Percentiles rank a stretch among this genome's conserved stretches.
These are phyloP conservation scores for Chrysodeixis includens DNA, from an alignment of 2,888 invertebrate species.

Conservation along the genomic window DNA sequence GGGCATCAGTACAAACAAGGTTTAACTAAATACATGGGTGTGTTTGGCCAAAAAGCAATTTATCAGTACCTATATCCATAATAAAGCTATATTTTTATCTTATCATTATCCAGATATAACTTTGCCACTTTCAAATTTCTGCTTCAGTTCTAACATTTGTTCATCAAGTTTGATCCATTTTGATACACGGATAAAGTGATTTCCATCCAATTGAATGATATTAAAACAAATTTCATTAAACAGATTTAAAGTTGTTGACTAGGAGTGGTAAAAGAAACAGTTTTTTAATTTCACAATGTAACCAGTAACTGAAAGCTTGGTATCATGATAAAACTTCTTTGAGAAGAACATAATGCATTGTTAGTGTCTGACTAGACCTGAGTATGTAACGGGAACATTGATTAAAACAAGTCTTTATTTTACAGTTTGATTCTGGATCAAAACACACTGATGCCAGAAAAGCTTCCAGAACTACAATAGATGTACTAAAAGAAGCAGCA, in stretches of 20 bases:
- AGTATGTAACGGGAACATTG: neutral
- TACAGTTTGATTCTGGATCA: constrained; percentile 78
- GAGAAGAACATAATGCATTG: neutral
- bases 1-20: constrained; percentile 2
- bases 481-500: constrained; percentile 85
- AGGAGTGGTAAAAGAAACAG: neutral
- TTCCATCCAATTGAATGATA: constrained; percentile 11
- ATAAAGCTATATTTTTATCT: constrained; percentile 13
- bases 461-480: constrained; percentile 69
- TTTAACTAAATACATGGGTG: constrained; percentile 11
- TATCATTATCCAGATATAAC: too few species aligned
- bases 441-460: constrained; percentile 78
- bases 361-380: neutral
- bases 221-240: neutral
- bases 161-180: constrained; percentile 78
- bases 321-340: neutral
- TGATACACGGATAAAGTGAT: constrained; percentile 27
- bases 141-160: constrained; percentile 24
- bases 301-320: neutral
- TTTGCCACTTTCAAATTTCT: too few species aligned
- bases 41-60: constrained; percentile 16
- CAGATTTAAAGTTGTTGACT: neutral
- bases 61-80: constrained; percentile 37
- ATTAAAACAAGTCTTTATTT: constrained; percentile 32
- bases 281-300: neutral